Evolutionary conservation across 2,113 vertebrate species (phyloP).

Genomic region (Vireo altiloquus): DNA sequence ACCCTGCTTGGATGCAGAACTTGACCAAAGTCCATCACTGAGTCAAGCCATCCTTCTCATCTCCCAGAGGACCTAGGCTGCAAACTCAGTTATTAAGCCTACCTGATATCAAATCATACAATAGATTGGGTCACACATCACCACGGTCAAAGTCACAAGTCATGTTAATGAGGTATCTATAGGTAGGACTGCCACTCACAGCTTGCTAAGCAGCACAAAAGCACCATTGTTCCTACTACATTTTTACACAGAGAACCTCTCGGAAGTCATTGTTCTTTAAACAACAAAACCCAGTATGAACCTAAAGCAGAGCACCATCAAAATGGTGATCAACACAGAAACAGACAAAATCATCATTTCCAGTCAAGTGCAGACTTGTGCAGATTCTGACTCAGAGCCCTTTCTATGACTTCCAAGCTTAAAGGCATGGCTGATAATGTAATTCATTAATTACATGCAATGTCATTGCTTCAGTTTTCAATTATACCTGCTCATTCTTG

Average conservation of each 20-base stretch:
- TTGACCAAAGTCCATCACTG: neutral
- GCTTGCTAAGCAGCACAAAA: neutral
- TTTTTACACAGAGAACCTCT: neutral
- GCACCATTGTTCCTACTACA: neutral
- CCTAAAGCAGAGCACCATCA: neutral
- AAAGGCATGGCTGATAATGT: neutral
- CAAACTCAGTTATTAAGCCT: neutral
- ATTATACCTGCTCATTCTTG: neutral
- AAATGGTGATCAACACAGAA: neutral
- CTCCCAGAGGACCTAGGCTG: neutral
- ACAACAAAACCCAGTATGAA: neutral
- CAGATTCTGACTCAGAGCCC: neutral
- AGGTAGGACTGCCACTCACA: neutral
- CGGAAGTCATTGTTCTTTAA: neutral
- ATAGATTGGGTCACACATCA: neutral
- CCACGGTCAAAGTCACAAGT: neutral
- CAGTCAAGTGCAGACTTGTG: neutral
- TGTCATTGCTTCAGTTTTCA: neutral
- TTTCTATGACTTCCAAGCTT: neutral
- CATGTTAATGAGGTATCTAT: neutral
- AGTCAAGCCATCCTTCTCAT: neutral
- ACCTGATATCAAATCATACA: neutral
- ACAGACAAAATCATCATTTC: neutral
- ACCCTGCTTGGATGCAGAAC: neutral
- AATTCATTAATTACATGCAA: neutral